These are phyloP conservation scores for Mesoclemmys tuberculata DNA, from an alignment of 2,113 vertebrate genomes.

Conservation along the genomic window DNA sequence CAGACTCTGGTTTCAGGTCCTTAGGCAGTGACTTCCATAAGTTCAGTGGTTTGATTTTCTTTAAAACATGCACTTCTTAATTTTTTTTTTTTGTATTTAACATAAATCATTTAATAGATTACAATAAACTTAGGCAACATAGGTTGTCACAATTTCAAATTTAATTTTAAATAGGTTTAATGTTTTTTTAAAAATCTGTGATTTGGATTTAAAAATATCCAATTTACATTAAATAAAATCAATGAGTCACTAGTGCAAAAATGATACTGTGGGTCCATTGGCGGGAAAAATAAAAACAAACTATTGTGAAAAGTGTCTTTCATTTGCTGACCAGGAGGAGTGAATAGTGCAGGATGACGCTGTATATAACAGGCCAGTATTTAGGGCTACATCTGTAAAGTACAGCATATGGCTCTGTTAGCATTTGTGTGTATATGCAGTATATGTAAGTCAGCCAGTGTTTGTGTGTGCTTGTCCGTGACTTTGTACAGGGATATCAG, in stretches of 20 bases:
- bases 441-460: neutral
- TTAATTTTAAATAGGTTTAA: neutral
- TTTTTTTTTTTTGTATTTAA: neutral
- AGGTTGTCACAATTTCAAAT: neutral
- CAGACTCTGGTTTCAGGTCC: neutral
- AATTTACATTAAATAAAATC: neutral
- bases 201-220: neutral
- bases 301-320: neutral
- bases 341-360: rapidly evolving
- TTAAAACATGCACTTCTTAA: neutral
- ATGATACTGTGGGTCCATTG: rapidly evolving
- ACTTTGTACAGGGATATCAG: rapidly evolving
- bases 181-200: neutral
- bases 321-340: neutral
- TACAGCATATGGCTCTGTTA: neutral
- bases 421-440: neutral
- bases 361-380: neutral
- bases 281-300: neutral
- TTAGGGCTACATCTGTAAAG: rapidly evolving
- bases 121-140: neutral
- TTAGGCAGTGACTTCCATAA: neutral
- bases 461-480: neutral
- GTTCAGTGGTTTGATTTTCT: neutral
- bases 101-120: neutral
- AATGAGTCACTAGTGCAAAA: neutral